Base-by-base conservation (phyloP, 2,797 vertebrate genomes). In the Otolemur crassicaudatus region DNA sequence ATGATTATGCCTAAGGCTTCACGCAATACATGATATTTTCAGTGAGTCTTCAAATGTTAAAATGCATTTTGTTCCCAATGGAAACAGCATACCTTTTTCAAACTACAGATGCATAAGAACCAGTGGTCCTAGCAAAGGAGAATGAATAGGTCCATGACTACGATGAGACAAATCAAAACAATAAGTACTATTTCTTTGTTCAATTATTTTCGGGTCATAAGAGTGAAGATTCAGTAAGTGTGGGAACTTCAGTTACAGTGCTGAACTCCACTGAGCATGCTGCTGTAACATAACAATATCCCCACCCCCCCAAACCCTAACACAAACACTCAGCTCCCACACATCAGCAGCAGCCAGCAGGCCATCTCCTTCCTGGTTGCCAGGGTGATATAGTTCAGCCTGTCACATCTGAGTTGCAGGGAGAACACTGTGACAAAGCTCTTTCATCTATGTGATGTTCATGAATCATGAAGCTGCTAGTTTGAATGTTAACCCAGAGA, bases 401-500 rank as follows among this genome's bases (percentile, higher is more conserved):
- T 84, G 63, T 85, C 70, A 20, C 9, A 29, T 40, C 72, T 43
- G 11, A 93, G 25, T 8, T 31, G 25, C 19, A 4, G 22, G 40
- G 46, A 91, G 19, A 91, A 88, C 7, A 80, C 61, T 65, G 14
- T 81, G 13, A 1, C 29, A 81, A 58, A 90, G 19, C 5, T 79
- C 6, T 22, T 79, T 46, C 84, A 22, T 83, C 43, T 73, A n/a
- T 63, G 10, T 53, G 13, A 49, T 70, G 20, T 0, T 87, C 49
- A 20, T 20, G 70, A 93, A 7, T 93, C 92, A 83, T 81, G 61
- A 82, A 5, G n/a, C 73, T 91, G 53, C 63, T 37, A 93, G 6
- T 73, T 97, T 97, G n/a, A 25, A 91, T 0, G 0, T 70, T 22
- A 97, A 37, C 34, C 61, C 91, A 89, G 67, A 95, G 6, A 97